Conservation (phyloP, 2,888 invertebrate species). For the Drosophila meridionalis region DNA sequence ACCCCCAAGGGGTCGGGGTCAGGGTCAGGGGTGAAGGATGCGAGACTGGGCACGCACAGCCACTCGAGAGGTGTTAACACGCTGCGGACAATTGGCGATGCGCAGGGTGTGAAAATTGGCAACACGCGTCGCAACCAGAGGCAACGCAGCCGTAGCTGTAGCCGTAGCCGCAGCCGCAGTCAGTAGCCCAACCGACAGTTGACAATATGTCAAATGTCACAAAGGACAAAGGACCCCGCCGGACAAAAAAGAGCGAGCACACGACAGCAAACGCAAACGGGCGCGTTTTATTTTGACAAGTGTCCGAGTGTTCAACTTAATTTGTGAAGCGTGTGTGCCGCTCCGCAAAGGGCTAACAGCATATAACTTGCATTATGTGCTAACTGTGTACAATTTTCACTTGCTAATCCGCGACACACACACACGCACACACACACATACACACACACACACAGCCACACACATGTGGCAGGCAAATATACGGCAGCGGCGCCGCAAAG, state of each 20-base stretch:
- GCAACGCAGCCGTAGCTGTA: neutral
- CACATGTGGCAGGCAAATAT: slow-evolving; percentile 26
- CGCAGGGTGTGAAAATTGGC: slow-evolving; percentile 82
- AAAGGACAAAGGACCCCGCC: slow-evolving; percentile 54
- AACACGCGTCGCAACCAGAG: slow-evolving; percentile 73
- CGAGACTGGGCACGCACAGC: slow-evolving; percentile 55
- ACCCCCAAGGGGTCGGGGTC: slow-evolving; percentile 48
- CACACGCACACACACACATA: slow-evolving; percentile 26
- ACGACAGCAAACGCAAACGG: slow-evolving; percentile 37
- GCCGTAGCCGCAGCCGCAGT: neutral
- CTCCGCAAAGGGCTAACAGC: slow-evolving; percentile 48
- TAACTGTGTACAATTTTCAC: slow-evolving; percentile 62
- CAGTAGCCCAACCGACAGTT: slow-evolving; percentile 54
- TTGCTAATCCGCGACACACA: slow-evolving; percentile 64
- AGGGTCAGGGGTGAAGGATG: slow-evolving; percentile 1
- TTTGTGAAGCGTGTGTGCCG: slow-evolving; percentile 72
- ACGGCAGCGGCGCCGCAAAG: slow-evolving; percentile 45
- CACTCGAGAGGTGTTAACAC: slow-evolving; percentile 76
- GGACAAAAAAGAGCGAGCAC: neutral
- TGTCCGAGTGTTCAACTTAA: slow-evolving; percentile 80
- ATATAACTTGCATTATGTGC: slow-evolving; percentile 42
- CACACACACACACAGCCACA: neutral
- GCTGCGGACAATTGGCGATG: slow-evolving; percentile 74
- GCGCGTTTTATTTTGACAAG: slow-evolving; percentile 84
- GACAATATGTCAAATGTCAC: slow-evolving; percentile 83